Evolutionary conservation across 2,113 vertebrate species (phyloP).

Genomic region (Ophiodon elongatus): DNA sequence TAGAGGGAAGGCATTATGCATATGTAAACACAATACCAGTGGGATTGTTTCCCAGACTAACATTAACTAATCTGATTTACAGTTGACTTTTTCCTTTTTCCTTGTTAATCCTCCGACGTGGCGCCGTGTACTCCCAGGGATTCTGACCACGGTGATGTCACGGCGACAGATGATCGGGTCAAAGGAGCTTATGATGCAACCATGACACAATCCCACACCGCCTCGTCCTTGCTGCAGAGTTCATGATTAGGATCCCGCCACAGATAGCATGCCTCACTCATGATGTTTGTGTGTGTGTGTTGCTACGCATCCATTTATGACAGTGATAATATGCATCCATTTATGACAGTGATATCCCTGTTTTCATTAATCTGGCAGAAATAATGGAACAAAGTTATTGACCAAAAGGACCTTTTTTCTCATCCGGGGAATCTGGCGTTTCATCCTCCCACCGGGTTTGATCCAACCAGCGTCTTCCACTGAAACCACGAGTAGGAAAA

Average conservation of each 20-base stretch:
- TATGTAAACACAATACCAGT: no score
- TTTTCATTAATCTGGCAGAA: neutral
- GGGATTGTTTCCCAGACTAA: neutral
- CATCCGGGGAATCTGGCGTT: neutral
- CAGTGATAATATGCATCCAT: neutral
- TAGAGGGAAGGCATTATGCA: no score
- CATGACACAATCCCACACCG: slow-evolving; percentile 7
- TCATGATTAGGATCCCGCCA: neutral
- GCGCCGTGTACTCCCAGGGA: no score
- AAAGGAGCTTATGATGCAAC: slow-evolving; percentile 26
- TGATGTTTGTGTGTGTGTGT: neutral
- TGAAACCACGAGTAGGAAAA: neutral
- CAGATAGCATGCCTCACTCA: neutral
- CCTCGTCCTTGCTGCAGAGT: neutral
- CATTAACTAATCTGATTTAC: neutral
- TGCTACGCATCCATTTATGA: neutral
- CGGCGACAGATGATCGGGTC: neutral
- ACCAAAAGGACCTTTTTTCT: neutral
- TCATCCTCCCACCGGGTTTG: neutral
- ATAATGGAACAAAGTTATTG: neutral
- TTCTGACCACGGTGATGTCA: neutral
- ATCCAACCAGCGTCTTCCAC: neutral
- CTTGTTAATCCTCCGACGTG: no score
- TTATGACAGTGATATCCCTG: neutral
- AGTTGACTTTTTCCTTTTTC: neutral